Evolutionary conservation across 2,888 invertebrate species (phyloP).

Genomic region (Ormyrus rosae): DNA sequence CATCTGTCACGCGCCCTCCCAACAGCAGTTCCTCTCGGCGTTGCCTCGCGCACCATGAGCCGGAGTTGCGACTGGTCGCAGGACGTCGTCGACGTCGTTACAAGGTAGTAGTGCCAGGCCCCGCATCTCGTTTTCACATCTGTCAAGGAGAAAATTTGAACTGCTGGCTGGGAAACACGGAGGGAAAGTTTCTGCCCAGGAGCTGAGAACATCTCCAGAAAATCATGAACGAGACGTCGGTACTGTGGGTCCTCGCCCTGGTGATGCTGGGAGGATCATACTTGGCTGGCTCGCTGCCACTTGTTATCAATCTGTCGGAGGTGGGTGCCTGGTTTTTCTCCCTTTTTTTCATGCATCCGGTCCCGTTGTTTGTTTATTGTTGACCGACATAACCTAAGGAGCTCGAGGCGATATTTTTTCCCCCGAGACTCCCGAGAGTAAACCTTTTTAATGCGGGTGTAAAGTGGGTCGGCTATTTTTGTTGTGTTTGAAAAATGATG

Average conservation of each 20-base stretch:
- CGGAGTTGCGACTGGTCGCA: not conserved
- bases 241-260: slow-evolving; percentile 88
- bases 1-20: no score
- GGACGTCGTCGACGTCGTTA: not conserved
- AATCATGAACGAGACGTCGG: slow-evolving; percentile 88
- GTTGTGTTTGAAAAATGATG: no score
- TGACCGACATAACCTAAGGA: slow-evolving; percentile 42
- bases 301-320: slow-evolving; percentile 96
- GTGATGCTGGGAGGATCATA: slow-evolving; percentile 98
- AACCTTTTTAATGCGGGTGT: no score
- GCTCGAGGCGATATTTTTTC: no score
- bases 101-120: not conserved
- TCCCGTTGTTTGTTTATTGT: no score
- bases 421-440: no score
- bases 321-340: slow-evolving; percentile 77
- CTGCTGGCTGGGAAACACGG: not conserved
- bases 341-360: no score
- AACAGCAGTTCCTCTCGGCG: no score
- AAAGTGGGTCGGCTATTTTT: no score
- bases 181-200: no score
- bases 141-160: slow-evolving; percentile 4
- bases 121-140: not conserved
- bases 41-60: not conserved
- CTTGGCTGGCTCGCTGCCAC: slow-evolving; percentile 94
- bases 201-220: no score